These are phyloP conservation scores for Chlorodrepanis virens DNA, from an alignment of 2,113 vertebrate genomes.

Conservation along the genomic window DNA sequence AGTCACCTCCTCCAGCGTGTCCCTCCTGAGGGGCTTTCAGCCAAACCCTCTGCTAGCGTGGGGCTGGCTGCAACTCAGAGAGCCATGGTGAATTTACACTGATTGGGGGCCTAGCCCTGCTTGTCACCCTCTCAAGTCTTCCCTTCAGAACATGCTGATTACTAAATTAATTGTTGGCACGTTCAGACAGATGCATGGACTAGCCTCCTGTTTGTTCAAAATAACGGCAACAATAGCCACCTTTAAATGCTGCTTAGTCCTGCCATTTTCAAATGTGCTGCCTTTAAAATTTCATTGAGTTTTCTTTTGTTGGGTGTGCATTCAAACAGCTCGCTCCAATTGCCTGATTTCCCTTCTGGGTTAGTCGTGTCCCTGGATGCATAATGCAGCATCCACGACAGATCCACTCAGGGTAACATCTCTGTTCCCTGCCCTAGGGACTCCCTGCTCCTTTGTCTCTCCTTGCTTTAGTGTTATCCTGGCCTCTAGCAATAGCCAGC, in stretches of 20 bases:
- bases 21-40: not conserved
- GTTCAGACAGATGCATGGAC: not conserved
- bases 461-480: not conserved
- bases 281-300: slow-evolving; percentile 20
- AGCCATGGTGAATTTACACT: not conserved
- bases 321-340: not conserved
- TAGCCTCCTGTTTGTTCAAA: not conserved
- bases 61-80: not conserved
- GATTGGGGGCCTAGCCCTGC: not conserved
- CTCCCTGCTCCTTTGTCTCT: not conserved
- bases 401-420: not conserved
- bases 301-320: slow-evolving; percentile 4
- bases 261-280: not conserved
- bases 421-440: not conserved
- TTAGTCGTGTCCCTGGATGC: not conserved
- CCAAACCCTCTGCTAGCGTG: not conserved
- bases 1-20: not conserved
- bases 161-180: slow-evolving; percentile 3
- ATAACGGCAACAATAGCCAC: not conserved
- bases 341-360: not conserved
- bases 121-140: not conserved
- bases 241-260: not conserved
- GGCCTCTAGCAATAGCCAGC: not conserved
- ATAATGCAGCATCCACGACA: not conserved
- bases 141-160: not conserved